Evolutionary conservation across 2,113 vertebrate species (phyloP).

Genomic region (Ictalurus furcatus): DNA sequence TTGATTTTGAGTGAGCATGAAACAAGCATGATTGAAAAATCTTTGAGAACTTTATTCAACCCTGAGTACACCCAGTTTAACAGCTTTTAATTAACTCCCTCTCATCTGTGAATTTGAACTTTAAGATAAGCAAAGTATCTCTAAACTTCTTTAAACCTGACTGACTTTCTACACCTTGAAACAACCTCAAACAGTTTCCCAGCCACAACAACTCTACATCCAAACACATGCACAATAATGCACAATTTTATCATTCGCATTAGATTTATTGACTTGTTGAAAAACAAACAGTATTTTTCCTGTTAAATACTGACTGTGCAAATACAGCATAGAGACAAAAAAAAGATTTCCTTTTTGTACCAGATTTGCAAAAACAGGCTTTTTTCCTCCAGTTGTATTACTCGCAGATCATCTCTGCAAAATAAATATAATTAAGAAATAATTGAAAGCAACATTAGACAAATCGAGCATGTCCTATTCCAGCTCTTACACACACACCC

Average conservation of each 20-base stretch:
- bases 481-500: too few relatives aligned
- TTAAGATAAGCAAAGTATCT: neutral
- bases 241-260: neutral
- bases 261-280: neutral
- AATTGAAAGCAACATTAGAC: neutral
- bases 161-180: neutral
- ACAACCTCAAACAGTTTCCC: neutral
- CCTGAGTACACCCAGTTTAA: neutral
- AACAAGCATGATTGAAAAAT: neutral
- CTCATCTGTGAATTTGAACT: neutral
- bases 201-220: neutral
- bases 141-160: neutral
- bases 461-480: neutral
- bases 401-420: neutral
- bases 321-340: neutral
- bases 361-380: neutral
- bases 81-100: neutral
- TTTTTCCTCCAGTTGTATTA: neutral
- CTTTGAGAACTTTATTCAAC: neutral
- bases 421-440: neutral
- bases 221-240: neutral
- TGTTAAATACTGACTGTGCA: neutral
- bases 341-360: neutral
- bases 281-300: neutral
- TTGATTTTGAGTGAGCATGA: neutral